Base-by-base conservation (phyloP, 2,113 vertebrate species). In the Pseudorhombus dupliciocellatus region DNA sequence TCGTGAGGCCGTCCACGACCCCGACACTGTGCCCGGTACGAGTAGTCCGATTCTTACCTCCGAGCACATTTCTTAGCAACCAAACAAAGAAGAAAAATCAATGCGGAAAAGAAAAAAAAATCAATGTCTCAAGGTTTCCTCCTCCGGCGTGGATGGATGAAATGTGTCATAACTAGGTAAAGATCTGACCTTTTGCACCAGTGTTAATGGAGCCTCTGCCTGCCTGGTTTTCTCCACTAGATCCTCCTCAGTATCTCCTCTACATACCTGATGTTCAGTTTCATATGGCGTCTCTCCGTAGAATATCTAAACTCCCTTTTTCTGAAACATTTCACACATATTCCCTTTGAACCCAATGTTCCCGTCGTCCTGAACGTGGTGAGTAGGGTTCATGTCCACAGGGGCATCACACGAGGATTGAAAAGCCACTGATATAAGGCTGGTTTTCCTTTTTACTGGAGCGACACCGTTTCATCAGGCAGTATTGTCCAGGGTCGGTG, bases 251-350 rank as follows among this genome's bases (percentile, higher is more conserved):
- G 61, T 40, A 75, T 80, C 78, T 76, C 65, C 70, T 66, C 73
- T 57, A 58, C 69, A 79, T 70, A 82, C 69, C 79, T 69, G 77
- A 81, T 79, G 42, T 73, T 75, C 31, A 50, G 65, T 73, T 74
- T 84, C 80, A 85, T 88, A 87, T 89, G 87, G 85, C 80, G 25
- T 87, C 74, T 84, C 68, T 87, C 77, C 84, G 54, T 52, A 73
- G 40, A 80, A 76, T 28, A 81, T 65, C 75, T 28, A 12, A 40
- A 60, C 50, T 71, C 62, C 53, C 51, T 7, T 48, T 8, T 48
- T 64, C 20, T 66, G 63, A 20, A 56, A 69, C 77, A 77, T 60
- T 76, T 68, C 26, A 73, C 61, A 75, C 40, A 40, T 21, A n/a
- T 78, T 70, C 65, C 60, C 51, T 53, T 74, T 52, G 2, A 75